Evolutionary conservation across 2,888 invertebrate species (phyloP), one percentile per base, ranked within the genome.

Genomic region (Agriotes lineatus): DNA sequence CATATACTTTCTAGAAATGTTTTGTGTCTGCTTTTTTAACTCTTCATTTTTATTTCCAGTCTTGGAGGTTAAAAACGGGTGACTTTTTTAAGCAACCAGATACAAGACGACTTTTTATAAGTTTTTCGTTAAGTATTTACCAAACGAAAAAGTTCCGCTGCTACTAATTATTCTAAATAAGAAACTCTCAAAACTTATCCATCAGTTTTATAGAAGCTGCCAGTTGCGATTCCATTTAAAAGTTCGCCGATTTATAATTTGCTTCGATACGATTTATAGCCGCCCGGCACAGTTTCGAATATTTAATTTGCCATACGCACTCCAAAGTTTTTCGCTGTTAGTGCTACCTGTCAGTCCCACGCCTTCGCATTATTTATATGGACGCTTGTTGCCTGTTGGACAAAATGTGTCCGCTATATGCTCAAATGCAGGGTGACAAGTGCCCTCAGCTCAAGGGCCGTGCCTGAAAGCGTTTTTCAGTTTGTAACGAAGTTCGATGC

Each of bases 391-490:
- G 37, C 54, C 19, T 19, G 35, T 60, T 48, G 44, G 48, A 60
- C 18, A 33, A 33, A 60, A 48, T 48, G 39, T n/a, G n/a, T 12
- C 10, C 12, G 59, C 35, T 48, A 19, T 45, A 48, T 44, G 44
- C 48, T 45, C 30, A 60, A 60, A 44, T 44, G 48, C 48, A 22
- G 19, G 12, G 44, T 30, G 18, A n/a, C 18, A 59, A 22, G 30
- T 22, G 19, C 14, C 20, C 18, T 12, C 25, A 22, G 25, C 20
- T 22, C 16, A 42, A 25, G 45, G 33, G 35, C 9, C 37, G 19
- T 22, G 16, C 25, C 16, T 12, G 25, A 60, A 60, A 60, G 48
- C 20, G 44, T n/a, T 60, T 60, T 48, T 42, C 14, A 37, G 12
- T 42, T 16, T 42, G 42, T 42, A 42, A 37, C 12, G 14, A 37